Evolutionary conservation across 2,888 invertebrate genomes (phyloP), one percentile per base, ranked within the genome.

Genomic region (Petrolisthes cinctipes): DNA sequence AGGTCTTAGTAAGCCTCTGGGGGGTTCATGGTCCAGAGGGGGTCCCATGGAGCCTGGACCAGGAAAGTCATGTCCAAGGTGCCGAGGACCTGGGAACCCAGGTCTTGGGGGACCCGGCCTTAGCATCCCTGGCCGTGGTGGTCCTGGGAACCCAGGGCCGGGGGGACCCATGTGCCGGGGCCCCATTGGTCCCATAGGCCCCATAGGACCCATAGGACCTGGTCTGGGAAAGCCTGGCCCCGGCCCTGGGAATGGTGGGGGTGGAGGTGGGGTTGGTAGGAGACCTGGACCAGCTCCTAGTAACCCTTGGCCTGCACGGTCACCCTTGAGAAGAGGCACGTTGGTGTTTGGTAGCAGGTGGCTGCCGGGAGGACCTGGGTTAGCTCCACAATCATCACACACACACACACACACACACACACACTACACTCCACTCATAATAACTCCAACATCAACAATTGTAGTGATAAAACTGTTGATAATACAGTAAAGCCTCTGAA

Each of bases 291-390:
- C 61, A 66, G 84, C 87, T 53, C 87, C 87, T 23, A 88, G 84
- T n/a, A 88, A 84, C 56, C 87, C 87, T 53, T 88, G 73, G 37
- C 87, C 87, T 75, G 81, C 87, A 73, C 84, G 79, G 51, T 57
- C 87, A 81, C 87, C 87, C 75, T 88, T 57, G 37, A 84, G 86
- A 66, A 87, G 86, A 54, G 83, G 86, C 71, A 87, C 68, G 79
- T 87, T 87, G 73, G 82, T 68, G 79, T 87, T 84, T 81, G 84
- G 87, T 81, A 88, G 75, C 79, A 75, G 83, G 87, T 88, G 87
- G 84, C 87, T 88, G 87, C 87, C 84, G 87, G 87, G 83, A 84
- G 87, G 84, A 71, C 75, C 78, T 80, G 84, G 71, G 87, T 80
- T 83, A 84, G 76, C 71, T 54, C 61, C 61, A 82, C 51, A 51